Evolutionary conservation across 2,888 invertebrate genomes (phyloP).

Genomic region (Achlya flavicornis): DNA sequence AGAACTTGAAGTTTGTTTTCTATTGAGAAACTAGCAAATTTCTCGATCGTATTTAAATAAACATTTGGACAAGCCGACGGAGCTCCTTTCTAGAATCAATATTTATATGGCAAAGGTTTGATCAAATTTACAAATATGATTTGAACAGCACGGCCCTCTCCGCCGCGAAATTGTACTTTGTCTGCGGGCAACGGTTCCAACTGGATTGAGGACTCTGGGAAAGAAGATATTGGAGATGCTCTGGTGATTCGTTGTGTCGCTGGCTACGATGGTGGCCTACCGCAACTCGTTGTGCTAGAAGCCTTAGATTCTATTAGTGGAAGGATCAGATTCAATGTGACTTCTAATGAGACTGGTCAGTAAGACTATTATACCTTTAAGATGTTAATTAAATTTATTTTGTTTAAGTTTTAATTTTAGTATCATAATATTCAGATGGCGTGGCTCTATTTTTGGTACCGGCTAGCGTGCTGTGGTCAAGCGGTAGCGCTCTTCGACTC

Average conservation of each 20-base stretch:
- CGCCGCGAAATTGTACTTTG: constrained; percentile 93
- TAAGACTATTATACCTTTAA: constrained; percentile 2
- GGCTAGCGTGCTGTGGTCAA: constrained; percentile 85
- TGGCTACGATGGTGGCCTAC: constrained; percentile 95
- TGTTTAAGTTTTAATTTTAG: not conserved
- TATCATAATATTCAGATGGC: constrained; percentile 55
- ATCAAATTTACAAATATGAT: constrained; percentile 21
- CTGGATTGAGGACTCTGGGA: constrained; percentile 72
- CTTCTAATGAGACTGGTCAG: constrained; percentile 83
- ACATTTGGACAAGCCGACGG: constrained; percentile 28
- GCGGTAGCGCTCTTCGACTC: constrained; percentile 62
- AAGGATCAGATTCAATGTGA: constrained; percentile 87
- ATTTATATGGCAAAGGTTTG: constrained; percentile 32
- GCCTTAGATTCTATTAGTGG: constrained; percentile 90
- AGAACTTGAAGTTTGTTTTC: constrained; percentile 17
- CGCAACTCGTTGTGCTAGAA: constrained; percentile 92
- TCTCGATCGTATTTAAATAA: constrained; percentile 24
- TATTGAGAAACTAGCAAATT: constrained; percentile 25
- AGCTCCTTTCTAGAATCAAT: constrained; percentile 15
- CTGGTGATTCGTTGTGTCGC: constrained; percentile 93
- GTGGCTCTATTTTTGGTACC: constrained; percentile 81
- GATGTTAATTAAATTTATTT: not conserved
- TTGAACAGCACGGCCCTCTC: constrained; percentile 88
- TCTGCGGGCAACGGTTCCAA: constrained; percentile 84
- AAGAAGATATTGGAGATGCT: constrained; percentile 63